These are phyloP conservation scores for Erythrocercus mccallii DNA, from an alignment of 2,113 vertebrate species.

Conservation along the genomic window DNA sequence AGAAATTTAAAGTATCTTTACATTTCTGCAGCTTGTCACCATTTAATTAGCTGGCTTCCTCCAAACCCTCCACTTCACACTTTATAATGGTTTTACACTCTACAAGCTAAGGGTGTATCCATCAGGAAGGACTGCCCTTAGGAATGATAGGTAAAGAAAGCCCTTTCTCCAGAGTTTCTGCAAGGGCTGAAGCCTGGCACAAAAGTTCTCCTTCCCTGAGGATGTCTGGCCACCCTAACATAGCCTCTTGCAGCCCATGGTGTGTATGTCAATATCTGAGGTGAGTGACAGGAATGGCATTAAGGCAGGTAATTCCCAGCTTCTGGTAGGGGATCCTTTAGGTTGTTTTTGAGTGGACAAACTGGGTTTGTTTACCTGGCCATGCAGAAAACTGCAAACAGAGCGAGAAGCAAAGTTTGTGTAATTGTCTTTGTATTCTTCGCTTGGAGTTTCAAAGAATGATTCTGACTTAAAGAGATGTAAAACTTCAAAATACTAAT, in stretches of 20 bases:
- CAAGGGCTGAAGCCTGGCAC: background rate
- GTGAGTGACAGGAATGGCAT: background rate
- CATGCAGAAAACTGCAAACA: background rate
- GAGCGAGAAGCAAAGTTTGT: background rate
- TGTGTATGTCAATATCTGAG: background rate
- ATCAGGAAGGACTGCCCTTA: background rate
- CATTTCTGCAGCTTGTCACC: background rate
- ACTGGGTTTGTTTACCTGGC: background rate
- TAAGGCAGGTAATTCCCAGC: background rate
- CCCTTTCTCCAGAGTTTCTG: background rate
- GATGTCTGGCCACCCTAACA: accelerated
- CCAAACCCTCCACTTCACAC: background rate
- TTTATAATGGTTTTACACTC: background rate
- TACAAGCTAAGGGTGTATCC: background rate
- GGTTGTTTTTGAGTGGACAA: background rate
- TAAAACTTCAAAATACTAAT: background rate
- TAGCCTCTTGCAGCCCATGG: background rate
- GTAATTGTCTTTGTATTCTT: background rate
- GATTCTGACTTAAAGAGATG: background rate
- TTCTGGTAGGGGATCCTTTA: background rate
- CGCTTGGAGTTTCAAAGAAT: background rate
- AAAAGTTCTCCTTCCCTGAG: background rate
- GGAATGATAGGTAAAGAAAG: background rate
- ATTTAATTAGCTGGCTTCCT: background rate
- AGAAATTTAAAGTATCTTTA: background rate